phyloP scores from a whole-genome alignment of 2,797 vertebrate species.

The Peromyscus eremicus region DNA sequence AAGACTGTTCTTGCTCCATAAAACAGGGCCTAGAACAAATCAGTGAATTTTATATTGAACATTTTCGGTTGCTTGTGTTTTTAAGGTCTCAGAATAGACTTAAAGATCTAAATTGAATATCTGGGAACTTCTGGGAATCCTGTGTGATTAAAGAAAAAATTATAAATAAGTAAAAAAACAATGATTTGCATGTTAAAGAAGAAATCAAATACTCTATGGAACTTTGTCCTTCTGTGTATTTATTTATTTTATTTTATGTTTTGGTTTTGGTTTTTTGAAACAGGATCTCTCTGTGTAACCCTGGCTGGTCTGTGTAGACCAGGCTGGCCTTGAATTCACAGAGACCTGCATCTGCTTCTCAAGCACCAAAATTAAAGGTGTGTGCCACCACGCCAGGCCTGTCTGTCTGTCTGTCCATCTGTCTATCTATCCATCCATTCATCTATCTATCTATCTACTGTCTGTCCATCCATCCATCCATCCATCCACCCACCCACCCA shows the following conservation, averaged over 20 bases:
- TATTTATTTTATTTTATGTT: not conserved
- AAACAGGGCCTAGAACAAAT: not conserved
- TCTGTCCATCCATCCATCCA: accelerated
- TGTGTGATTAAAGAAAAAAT: not conserved
- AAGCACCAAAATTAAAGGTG: not conserved
- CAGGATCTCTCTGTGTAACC: not conserved
- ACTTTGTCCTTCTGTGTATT: not conserved
- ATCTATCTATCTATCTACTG: not conserved
- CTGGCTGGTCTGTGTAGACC: not conserved
- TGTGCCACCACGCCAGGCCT: not conserved
- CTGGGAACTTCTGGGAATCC: not conserved
- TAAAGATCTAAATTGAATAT: constrained; percentile 40
- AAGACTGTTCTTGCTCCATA: not conserved
- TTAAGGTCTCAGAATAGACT: constrained; percentile 41
- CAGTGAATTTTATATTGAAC: constrained; percentile 41
- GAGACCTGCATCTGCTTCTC: not conserved
- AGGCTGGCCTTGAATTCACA: not conserved
- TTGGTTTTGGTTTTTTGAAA: not conserved
- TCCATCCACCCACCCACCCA: not conserved
- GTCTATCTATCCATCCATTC: not conserved
- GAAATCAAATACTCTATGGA: constrained; percentile 23
- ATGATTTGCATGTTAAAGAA: constrained; percentile 49
- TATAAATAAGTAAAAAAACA: not conserved
- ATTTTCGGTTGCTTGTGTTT: constrained; percentile 46
- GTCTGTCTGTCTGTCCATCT: not conserved